Percentiles rank a stretch among this genome's conserved stretches.
These are phyloP conservation scores for Acipenser oxyrinchus DNA, from an alignment of 2,797 vertebrate species.

Conservation along the genomic window DNA sequence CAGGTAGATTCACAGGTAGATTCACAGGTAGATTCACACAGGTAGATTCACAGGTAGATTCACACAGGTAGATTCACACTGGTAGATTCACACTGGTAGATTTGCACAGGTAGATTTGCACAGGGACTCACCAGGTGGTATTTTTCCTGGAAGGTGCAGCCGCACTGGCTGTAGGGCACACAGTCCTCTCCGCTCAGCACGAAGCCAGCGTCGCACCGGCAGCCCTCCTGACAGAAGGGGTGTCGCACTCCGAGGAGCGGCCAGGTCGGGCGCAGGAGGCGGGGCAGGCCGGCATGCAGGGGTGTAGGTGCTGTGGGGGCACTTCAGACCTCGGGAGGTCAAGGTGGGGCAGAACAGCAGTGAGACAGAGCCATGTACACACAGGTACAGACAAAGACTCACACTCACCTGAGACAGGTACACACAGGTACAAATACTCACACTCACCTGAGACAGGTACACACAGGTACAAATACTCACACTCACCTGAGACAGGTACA, in stretches of 20 bases:
- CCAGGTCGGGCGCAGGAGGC: slow-evolving; percentile 58
- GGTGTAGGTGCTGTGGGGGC: slow-evolving; percentile 61
- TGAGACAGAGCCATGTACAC: background rate
- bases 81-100: too few species aligned
- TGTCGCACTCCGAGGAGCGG: slow-evolving; percentile 48
- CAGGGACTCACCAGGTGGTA: slow-evolving; percentile 59
- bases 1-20: too few species aligned
- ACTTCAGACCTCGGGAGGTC: slow-evolving; percentile 29
- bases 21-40: too few species aligned
- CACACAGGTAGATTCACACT: too few species aligned
- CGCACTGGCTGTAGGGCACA: slow-evolving; percentile 58
- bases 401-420: background rate
- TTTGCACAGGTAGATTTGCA: too few species aligned
- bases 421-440: background rate
- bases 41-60: too few species aligned
- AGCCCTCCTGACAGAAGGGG: slow-evolving; percentile 57
- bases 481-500: too few species aligned
- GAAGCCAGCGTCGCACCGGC: slow-evolving; percentile 55
- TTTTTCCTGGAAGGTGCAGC: slow-evolving; percentile 53
- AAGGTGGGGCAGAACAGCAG: background rate
- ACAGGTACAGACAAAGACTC: background rate
- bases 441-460: background rate
- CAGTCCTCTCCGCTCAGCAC: slow-evolving; percentile 58
- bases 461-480: background rate
- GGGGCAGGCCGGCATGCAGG: slow-evolving; percentile 64